These are phyloP conservation scores for Sebastolobus altivelis DNA, from an alignment of 2,797 vertebrate species.

Conservation along the genomic window DNA sequence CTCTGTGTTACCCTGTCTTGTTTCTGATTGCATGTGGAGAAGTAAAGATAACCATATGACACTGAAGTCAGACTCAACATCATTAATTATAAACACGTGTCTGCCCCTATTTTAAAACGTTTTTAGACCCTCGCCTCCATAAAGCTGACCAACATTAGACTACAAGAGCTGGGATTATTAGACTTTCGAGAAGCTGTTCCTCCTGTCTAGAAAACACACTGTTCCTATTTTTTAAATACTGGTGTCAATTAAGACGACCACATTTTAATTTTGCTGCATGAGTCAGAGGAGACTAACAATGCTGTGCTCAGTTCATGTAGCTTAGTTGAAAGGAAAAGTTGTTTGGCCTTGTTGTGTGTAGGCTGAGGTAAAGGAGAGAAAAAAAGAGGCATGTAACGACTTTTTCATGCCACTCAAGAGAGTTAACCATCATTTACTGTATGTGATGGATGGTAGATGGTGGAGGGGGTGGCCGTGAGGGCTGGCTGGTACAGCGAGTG, in stretches of 20 bases:
- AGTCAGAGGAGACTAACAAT: slow-evolving; percentile 63
- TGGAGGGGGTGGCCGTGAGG: slow-evolving; percentile 36
- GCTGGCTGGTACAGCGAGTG: slow-evolving; percentile 44
- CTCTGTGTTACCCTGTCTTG: slow-evolving; percentile 79
- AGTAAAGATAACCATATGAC: slow-evolving; percentile 88
- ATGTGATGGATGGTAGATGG: slow-evolving; percentile 55
- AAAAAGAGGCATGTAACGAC: slow-evolving; percentile 32
- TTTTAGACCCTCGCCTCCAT: slow-evolving; percentile 51
- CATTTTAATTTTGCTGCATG: slow-evolving; percentile 64
- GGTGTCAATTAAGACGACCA: slow-evolving; percentile 66
- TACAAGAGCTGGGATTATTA: slow-evolving; percentile 50
- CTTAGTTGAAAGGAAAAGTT: slow-evolving; percentile 71
- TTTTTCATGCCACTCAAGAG: slow-evolving; percentile 56
- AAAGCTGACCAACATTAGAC: slow-evolving; percentile 65
- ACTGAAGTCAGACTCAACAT: slow-evolving; percentile 81
- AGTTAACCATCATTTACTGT: slow-evolving; percentile 64
- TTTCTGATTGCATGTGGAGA: slow-evolving; percentile 85
- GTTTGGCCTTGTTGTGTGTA: slow-evolving; percentile 58
- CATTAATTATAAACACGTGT: slow-evolving; percentile 86
- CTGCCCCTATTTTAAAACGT: slow-evolving; percentile 59
- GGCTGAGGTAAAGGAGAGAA: slow-evolving; percentile 31
- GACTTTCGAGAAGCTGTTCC: slow-evolving; percentile 45
- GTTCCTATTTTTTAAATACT: slow-evolving; percentile 61
- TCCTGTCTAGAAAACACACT: slow-evolving; percentile 57
- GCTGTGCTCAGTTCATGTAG: slow-evolving; percentile 32